Conservation (phyloP, 2,113 vertebrate genomes). For the Hylia prasina region DNA sequence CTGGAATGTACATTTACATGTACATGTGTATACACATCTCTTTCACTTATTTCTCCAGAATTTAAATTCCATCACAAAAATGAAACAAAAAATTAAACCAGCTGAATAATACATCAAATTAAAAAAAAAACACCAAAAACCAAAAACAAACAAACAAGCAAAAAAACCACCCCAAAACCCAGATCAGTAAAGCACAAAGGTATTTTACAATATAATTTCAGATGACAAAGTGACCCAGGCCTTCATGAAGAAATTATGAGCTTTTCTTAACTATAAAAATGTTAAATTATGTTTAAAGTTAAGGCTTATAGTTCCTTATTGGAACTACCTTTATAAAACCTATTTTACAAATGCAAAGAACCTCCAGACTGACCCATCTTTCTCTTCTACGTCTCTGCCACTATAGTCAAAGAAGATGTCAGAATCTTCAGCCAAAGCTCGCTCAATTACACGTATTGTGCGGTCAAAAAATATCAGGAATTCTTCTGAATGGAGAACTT, state of each 20-base stretch:
- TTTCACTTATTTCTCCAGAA: not conserved
- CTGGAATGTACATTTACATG: not conserved
- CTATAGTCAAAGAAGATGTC: slow-evolving; percentile 97
- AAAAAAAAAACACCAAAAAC: not conserved
- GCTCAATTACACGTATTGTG: slow-evolving; percentile 92
- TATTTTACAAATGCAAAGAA: not conserved
- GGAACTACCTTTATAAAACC: not conserved
- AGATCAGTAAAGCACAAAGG: not conserved
- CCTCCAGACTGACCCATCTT: slow-evolving; percentile 84
- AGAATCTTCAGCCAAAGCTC: slow-evolving; percentile 90
- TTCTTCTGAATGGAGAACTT: slow-evolving; percentile 93
- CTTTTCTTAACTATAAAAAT: not conserved
- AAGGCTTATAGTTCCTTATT: not conserved
- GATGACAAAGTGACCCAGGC: not conserved
- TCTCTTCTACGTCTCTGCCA: slow-evolving; percentile 89
- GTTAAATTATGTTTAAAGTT: not conserved
- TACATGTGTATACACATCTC: not conserved
- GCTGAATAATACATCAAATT: not conserved
- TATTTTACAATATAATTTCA: not conserved
- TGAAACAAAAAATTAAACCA: not conserved
- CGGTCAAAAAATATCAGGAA: slow-evolving; percentile 97
- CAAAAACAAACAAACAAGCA: too few species aligned
- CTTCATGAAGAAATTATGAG: not conserved
- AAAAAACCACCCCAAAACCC: too few species aligned
- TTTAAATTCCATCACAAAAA: not conserved